These are phyloP conservation scores for Holothuria scabra DNA, from an alignment of 53 echinoderm and acorn worm species.

Conservation along the genomic window DNA sequence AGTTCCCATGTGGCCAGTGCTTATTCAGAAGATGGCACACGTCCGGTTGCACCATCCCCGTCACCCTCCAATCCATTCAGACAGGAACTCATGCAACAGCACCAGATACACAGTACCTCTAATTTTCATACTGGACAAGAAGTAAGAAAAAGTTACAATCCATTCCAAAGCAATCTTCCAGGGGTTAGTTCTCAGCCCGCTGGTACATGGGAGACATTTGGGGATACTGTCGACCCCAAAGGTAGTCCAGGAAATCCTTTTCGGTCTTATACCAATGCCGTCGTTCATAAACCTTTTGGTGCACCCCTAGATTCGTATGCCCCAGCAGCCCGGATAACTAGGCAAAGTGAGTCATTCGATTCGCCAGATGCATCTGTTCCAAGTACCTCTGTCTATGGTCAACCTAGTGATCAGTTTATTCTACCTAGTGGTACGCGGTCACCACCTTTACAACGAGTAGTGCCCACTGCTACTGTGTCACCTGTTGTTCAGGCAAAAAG, in stretches of 20 bases:
- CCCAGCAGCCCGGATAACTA: background rate
- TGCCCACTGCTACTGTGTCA: conserved; percentile 38
- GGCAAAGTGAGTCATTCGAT: background rate
- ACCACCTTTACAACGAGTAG: background rate
- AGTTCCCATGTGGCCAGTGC: conserved; percentile 15
- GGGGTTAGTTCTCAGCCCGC: background rate
- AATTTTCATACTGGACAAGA: background rate
- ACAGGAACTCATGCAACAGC: conserved; percentile 62
- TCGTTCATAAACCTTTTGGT: conserved; percentile 20
- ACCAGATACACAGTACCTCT: conserved; percentile 31
- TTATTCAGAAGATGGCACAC: background rate
- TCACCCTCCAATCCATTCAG: conserved; percentile 83
- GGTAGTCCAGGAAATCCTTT: conserved; percentile 38
- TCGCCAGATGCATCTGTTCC: background rate
- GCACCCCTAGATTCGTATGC: background rate
- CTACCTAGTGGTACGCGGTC: background rate
- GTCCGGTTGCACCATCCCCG: background rate
- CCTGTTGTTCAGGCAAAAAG: conserved; percentile 1
- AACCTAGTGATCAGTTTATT: background rate
- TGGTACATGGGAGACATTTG: conserved; percentile 19
- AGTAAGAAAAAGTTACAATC: background rate
- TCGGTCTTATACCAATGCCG: background rate
- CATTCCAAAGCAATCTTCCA: conserved; percentile 7
- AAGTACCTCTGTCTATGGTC: background rate
- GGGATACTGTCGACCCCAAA: background rate